A percentile compares a stretch with the other conserved stretches of the same genome.
phyloP scores from a whole-genome alignment of 1,140 invertebrate species.

The roundworm (Caenorhabditis elegans) region WBcel235 BX284605.5:11662001-11662500 shows the following conservation, averaged over 20 bases:
- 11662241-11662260: not conserved
- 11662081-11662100: conserved; percentile 8
- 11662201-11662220: conserved; percentile 4
- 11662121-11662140: conserved; percentile 19
- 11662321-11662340: not conserved
- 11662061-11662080: conserved; percentile 28
- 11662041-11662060: not conserved
- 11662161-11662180: not conserved
- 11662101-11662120: not conserved
- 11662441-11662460: conserved; percentile 48
- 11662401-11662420: conserved; percentile 40
- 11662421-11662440: conserved; percentile 40
- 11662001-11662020: conserved; percentile 15
- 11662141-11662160: not conserved
- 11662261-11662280: not conserved
- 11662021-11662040: not conserved
- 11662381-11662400: not conserved
- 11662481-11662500: not conserved
- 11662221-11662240: not conserved
- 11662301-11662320: not conserved
- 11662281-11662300: not conserved
- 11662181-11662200: not conserved
- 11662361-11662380: not conserved
- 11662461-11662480: conserved; percentile 37
- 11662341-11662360: conserved; percentile 9